phyloP scores from a whole-genome alignment of 1,140 invertebrate species.

The Brachystomella parvula region DNA sequence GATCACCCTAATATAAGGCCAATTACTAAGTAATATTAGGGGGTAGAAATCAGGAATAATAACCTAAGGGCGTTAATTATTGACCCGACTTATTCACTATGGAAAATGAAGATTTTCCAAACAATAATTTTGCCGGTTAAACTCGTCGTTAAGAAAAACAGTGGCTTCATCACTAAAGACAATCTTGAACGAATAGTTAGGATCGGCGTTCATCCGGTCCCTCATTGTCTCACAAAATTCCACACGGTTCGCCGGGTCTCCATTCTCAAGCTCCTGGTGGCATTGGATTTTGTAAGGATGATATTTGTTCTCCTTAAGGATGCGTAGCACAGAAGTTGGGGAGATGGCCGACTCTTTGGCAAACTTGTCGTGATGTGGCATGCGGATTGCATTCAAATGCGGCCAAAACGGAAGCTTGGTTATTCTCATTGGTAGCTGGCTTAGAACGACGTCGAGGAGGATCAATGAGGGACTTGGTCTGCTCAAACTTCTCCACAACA shows the following conservation, averaged over 20 bases:
- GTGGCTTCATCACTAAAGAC: slow-evolving; percentile 26
- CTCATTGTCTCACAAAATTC: background rate
- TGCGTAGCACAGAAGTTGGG: background rate
- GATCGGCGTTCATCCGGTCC: background rate
- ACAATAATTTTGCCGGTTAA: slow-evolving; percentile 33
- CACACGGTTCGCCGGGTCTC: background rate
- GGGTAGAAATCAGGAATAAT: too few relatives aligned
- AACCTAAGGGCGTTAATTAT: slow-evolving; percentile 39
- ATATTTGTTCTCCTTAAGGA: slow-evolving; percentile 4
- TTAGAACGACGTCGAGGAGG: background rate
- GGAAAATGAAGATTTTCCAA: slow-evolving; percentile 39
- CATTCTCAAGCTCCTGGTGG: background rate
- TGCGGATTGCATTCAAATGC: background rate
- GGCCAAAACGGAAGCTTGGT: background rate
- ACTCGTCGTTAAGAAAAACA: slow-evolving; percentile 38
- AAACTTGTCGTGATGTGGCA: background rate
- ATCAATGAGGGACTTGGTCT: background rate
- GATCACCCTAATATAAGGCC: too few relatives aligned
- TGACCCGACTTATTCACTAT: slow-evolving; percentile 34
- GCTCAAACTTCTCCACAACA: background rate
- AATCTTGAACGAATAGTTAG: background rate
- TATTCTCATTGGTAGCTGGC: background rate
- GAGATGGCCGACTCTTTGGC: background rate
- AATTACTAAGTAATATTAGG: too few relatives aligned
- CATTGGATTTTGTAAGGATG: background rate